A percentile compares a stretch with the other conserved stretches of the same genome.
phyloP scores from a whole-genome alignment of 1,140 invertebrate genomes.

The Pogonus chalceus region DNA sequence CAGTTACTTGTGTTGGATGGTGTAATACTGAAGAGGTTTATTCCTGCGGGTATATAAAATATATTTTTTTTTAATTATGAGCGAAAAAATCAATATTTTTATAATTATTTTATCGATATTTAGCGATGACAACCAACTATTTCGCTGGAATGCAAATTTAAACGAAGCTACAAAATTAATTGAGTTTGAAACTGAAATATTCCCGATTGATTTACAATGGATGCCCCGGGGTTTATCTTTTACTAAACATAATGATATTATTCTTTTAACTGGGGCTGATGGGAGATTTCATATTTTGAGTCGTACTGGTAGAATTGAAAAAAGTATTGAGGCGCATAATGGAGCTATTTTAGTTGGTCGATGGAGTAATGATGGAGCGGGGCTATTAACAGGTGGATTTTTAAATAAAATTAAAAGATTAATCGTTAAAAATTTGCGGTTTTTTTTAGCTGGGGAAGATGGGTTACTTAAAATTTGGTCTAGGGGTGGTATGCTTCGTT shows the following conservation, averaged over 20 bases:
- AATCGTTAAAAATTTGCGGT: slow-evolving; percentile 7
- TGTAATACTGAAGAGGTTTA: slow-evolving; percentile 84
- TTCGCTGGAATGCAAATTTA: slow-evolving; percentile 77
- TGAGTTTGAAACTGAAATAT: slow-evolving; percentile 72
- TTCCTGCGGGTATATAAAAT: slow-evolving; percentile 60
- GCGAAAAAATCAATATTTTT: slow-evolving; percentile 5
- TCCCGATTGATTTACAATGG: slow-evolving; percentile 81
- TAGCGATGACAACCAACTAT: slow-evolving; percentile 84
- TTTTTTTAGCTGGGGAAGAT: slow-evolving; percentile 86
- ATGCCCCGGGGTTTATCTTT: slow-evolving; percentile 43
- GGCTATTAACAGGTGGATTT: slow-evolving; percentile 68
- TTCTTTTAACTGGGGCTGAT: slow-evolving; percentile 83
- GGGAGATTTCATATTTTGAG: slow-evolving; percentile 85
- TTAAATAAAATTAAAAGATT: background rate
- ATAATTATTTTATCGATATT: slow-evolving; percentile 20
- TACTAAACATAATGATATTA: slow-evolving; percentile 69
- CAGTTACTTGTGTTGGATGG: slow-evolving; percentile 84
- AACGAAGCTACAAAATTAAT: slow-evolving; percentile 66
- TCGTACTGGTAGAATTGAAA: slow-evolving; percentile 83
- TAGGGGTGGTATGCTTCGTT: slow-evolving; percentile 85
- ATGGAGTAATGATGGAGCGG: slow-evolving; percentile 91
- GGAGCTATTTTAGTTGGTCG: slow-evolving; percentile 74
- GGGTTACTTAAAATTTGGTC: slow-evolving; percentile 96
- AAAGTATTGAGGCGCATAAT: slow-evolving; percentile 84
- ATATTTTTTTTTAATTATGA: slow-evolving; percentile 10